phyloP scores from a whole-genome alignment of 2,888 invertebrate species.

The Choristoneura rosaceana region DNA sequence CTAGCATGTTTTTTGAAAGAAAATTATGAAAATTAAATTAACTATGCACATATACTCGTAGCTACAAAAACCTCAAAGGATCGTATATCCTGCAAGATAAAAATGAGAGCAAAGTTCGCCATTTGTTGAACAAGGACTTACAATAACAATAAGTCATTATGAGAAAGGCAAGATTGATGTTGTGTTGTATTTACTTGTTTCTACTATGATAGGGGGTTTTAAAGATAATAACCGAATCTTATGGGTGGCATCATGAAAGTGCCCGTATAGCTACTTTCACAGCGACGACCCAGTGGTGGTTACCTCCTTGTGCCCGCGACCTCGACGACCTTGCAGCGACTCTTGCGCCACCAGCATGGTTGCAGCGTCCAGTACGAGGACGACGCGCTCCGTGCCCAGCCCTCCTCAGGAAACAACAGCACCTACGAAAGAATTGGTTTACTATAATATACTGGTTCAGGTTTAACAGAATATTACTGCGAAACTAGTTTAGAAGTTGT shows the following conservation, averaged over 20 bases:
- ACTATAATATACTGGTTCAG: background rate
- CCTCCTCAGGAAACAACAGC: constrained; percentile 94
- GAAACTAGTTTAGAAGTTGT: no score
- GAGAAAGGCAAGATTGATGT: no score
- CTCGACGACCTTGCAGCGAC: constrained; percentile 93
- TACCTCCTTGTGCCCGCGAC: constrained; percentile 91
- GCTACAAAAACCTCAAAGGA: no score
- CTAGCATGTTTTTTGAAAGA: constrained; percentile 13
- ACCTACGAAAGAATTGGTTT: constrained; percentile 82
- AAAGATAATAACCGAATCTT: no score
- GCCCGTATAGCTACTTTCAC: no score
- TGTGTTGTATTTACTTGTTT: no score
- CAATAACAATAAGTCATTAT: no score
- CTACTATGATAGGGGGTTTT: no score
- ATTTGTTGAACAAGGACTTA: no score
- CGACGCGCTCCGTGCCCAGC: constrained; percentile 94
- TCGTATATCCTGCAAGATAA: no score
- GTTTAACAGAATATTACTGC: background rate
- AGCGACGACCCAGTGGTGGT: background rate
- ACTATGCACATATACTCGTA: background rate
- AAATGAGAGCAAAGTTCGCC: no score
- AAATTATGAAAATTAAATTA: constrained; percentile 18
- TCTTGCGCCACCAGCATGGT: constrained; percentile 94
- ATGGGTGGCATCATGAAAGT: no score
- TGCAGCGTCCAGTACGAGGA: constrained; percentile 95